phyloP scores from a whole-genome alignment of 2,113 vertebrate species.

The Sminthopsis crassicaudata region DNA sequence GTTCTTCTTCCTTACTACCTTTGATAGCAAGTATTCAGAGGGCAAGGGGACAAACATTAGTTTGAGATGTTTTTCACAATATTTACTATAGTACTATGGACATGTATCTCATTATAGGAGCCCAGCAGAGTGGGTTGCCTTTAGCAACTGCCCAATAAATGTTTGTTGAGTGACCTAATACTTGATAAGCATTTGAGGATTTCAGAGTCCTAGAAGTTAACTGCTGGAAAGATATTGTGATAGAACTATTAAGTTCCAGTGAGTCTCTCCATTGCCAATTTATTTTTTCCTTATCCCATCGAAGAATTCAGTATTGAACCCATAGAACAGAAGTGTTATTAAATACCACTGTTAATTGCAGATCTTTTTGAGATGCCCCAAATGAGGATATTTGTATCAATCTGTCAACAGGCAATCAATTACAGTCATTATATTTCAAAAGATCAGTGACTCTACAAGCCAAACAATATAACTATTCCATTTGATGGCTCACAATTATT shows the following conservation, averaged over 20 bases:
- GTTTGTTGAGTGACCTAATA: neutral
- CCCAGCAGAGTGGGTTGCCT: neutral
- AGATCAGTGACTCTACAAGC: neutral
- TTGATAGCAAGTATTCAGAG: neutral
- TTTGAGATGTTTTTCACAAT: neutral
- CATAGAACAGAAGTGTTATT: neutral
- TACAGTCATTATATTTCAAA: neutral
- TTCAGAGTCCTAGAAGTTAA: neutral
- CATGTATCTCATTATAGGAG: neutral
- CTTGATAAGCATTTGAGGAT: neutral
- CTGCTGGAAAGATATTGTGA: neutral
- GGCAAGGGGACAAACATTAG: neutral
- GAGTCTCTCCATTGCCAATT: neutral
- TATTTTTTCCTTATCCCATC: neutral
- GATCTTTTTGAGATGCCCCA: neutral
- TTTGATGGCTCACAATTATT: neutral
- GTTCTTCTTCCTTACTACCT: neutral
- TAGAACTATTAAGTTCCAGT: neutral
- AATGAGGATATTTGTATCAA: neutral
- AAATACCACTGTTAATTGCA: neutral
- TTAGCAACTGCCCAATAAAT: neutral
- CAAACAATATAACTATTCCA: neutral
- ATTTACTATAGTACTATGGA: neutral
- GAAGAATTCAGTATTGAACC: neutral
- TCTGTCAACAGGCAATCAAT: slow-evolving; percentile 1